Conservation (phyloP, 2,113 vertebrate genomes). For the Dipodomys merriami region DNA sequence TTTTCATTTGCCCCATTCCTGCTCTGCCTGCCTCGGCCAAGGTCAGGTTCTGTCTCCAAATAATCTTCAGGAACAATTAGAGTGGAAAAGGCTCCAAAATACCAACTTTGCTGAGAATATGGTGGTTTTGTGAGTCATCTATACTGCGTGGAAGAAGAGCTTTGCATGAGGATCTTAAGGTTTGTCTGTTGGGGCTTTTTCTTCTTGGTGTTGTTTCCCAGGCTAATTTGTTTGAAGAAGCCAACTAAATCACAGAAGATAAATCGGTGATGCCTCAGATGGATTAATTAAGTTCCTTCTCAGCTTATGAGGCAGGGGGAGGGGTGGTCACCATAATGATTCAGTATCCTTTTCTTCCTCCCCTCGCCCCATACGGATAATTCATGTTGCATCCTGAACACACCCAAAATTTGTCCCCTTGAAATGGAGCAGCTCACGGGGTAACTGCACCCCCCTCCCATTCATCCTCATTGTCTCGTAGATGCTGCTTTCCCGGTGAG, state of each 20-base stretch:
- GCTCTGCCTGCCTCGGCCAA: constrained; percentile 62
- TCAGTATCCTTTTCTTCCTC: no score
- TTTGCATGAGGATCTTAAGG: neutral
- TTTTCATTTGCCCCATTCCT: constrained; percentile 72
- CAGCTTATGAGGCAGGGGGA: neutral
- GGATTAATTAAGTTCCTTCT: neutral
- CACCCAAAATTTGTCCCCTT: neutral
- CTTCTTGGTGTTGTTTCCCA: neutral
- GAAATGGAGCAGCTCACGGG: neutral
- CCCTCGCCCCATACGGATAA: no score
- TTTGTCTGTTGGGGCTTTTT: constrained; percentile 57
- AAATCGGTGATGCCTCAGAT: neutral
- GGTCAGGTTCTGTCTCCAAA: constrained; percentile 70
- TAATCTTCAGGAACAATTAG: constrained; percentile 22
- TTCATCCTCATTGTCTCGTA: neutral
- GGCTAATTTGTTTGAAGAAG: constrained; percentile 45
- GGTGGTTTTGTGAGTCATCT: neutral
- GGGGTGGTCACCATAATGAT: neutral
- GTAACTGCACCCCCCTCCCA: no score
- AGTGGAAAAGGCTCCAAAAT: constrained; percentile 53
- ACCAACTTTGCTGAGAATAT: neutral
- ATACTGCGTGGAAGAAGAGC: constrained; percentile 48
- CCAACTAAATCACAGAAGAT: constrained; percentile 53
- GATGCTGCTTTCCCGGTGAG: neutral
- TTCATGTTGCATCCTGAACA: neutral